Evolutionary conservation across 2,888 invertebrate genomes (phyloP).

Genomic region (Rhorus exstirpatorius): DNA sequence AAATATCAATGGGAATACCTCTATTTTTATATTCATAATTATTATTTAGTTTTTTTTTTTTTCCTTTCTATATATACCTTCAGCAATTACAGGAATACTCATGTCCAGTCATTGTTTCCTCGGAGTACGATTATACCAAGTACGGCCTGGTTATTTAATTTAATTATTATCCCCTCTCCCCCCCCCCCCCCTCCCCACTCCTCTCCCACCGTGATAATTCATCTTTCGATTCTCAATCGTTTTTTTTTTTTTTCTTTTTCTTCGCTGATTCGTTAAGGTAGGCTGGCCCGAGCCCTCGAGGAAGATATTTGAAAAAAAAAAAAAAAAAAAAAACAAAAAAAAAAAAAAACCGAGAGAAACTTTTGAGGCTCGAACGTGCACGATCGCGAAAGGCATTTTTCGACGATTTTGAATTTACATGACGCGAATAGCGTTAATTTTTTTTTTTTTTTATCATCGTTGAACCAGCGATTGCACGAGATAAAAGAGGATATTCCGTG

Average conservation of each 20-base stretch:
- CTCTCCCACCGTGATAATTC: too few relatives aligned
- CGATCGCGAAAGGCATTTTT: constrained; percentile 48
- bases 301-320: too few relatives aligned
- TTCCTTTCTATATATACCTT: constrained; percentile 67
- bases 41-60: constrained; percentile 72
- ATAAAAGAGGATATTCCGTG: constrained; percentile 65
- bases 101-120: constrained; percentile 80
- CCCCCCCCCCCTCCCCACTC: too few relatives aligned
- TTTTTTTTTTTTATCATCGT: constrained; percentile 48
- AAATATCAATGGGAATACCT: constrained; percentile 84
- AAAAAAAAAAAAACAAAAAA: too few relatives aligned
- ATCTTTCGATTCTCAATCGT: too few relatives aligned
- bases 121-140: constrained; percentile 78
- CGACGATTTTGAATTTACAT: constrained; percentile 48
- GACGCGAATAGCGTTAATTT: constrained; percentile 28
- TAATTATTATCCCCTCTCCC: too few relatives aligned
- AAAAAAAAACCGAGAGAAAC: constrained; percentile 51
- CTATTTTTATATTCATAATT: constrained; percentile 80
- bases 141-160: constrained; percentile 72
- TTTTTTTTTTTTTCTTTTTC: constrained; percentile 27
- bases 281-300: too few relatives aligned
- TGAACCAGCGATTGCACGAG: constrained; percentile 73
- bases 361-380: constrained; percentile 23
- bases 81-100: constrained; percentile 83
- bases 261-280: background rate